Evolutionary conservation across 1,140 invertebrate genomes (phyloP), one percentile per base, ranked within the genome.

Genomic region (Lasaia peninsularis): DNA sequence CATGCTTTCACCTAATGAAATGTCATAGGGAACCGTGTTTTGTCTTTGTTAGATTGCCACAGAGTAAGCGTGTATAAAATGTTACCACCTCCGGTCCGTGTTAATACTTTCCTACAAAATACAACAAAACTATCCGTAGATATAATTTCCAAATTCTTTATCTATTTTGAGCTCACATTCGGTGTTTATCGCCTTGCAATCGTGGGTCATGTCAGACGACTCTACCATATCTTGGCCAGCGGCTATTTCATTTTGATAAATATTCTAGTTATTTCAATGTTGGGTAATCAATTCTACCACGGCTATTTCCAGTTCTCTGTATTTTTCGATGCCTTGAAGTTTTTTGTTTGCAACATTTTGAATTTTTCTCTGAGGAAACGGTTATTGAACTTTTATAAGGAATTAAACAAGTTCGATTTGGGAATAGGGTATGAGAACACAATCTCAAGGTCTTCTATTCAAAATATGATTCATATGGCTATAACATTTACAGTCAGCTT

Each of bases 81-180:
- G 40, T 48, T 48, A 10, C 40, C 40, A 48, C 40, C 40, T 48
- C 16, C 40, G 40, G 16, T 18, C 1, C 40, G 40, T 11, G 40
- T 48, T 11, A 48, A 48, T 11, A 18, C 40, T 20, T 48, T 48
- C 20, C 10, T 48, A 21, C 40, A 21, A 48, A 21, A 48, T 48
- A 1, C 40, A 4, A 20, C 18, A 54, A 33, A 2, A 60, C n/a
- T 10, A 50, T 14, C 40, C 4, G 18, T 55, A 10, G 53, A 55
- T 40, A 55, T 44, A 18, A 14, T 55, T 8, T 55, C 53, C 2
- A 55, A 55, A 55, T 14, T 55, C 1, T 55, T 55, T 28, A 44
- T 55, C 6, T 28, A 31, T 31, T 31, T 28, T 14, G 34, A 20
- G 7, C n/a, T 53, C 7, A 11, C 21, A 11, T 34, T 35, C 11